phyloP scores from a whole-genome alignment of 2,888 invertebrate genomes.

The Phengaris arion region DNA sequence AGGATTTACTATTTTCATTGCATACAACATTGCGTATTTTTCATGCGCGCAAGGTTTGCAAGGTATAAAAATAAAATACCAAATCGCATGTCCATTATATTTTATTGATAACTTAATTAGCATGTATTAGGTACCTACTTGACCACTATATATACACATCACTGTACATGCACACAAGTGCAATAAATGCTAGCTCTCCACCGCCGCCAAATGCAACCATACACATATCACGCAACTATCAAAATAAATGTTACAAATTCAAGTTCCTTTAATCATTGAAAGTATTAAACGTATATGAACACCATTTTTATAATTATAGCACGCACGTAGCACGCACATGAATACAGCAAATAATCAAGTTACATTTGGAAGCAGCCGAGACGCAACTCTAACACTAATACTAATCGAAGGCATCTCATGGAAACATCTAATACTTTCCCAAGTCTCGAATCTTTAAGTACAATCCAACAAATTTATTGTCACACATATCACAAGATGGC shows the following conservation, averaged over 20 bases:
- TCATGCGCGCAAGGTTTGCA: too few species aligned
- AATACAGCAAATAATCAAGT: not conserved
- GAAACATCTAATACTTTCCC: conserved; percentile 58
- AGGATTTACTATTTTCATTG: too few species aligned
- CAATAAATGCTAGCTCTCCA: conserved; percentile 64
- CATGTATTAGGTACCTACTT: conserved; percentile 59
- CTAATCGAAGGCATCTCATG: conserved; percentile 66
- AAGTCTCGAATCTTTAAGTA: conserved; percentile 70
- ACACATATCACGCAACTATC: not conserved
- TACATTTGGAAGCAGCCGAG: conserved; percentile 34
- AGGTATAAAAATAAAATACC: not conserved
- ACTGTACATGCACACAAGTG: conserved; percentile 61
- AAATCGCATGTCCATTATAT: conserved; percentile 64
- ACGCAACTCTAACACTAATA: conserved; percentile 59
- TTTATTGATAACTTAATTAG: conserved; percentile 71
- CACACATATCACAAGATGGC: conserved; percentile 64
- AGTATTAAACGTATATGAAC: not conserved
- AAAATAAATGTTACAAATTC: not conserved
- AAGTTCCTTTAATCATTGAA: not conserved
- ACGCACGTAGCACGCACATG: not conserved
- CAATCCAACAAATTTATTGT: conserved; percentile 61
- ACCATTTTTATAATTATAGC: not conserved
- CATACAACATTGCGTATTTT: too few species aligned
- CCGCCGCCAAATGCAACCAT: conserved; percentile 39
- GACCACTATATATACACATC: conserved; percentile 71